phyloP scores from a whole-genome alignment of 1,140 invertebrate species.

The Cherax quadricarinatus region DNA sequence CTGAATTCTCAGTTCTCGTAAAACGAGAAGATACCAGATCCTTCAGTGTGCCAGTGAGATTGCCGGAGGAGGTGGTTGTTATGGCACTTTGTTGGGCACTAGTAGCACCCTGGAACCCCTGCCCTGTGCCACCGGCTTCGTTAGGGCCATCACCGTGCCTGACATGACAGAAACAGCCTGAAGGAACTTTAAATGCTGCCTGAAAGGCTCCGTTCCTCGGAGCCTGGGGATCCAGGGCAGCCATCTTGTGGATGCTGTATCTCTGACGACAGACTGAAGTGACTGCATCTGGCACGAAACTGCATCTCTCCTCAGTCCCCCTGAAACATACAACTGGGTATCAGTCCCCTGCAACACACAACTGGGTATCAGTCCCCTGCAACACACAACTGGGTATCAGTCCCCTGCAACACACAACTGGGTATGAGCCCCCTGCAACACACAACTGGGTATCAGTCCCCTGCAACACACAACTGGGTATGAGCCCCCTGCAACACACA shows the following conservation, averaged over 20 bases:
- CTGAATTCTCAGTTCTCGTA: slow-evolving; percentile 29
- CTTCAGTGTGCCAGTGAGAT: background rate
- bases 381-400: background rate
- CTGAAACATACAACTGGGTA: background rate
- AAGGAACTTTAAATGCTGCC: slow-evolving; percentile 65
- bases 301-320: slow-evolving; percentile 43
- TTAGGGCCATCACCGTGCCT: background rate
- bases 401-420: background rate
- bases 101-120: too few relatives aligned
- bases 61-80: background rate
- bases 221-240: slow-evolving; percentile 46
- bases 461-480: background rate
- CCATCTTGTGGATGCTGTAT: slow-evolving; percentile 69
- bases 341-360: background rate
- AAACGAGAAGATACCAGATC: background rate
- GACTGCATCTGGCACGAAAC: slow-evolving; percentile 54
- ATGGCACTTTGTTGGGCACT: too few relatives aligned
- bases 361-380: slow-evolving; percentile 7
- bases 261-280: slow-evolving; percentile 61
- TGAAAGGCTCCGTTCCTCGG: slow-evolving; percentile 59
- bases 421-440: background rate
- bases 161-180: slow-evolving; percentile 70
- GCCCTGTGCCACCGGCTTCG: background rate
- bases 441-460: background rate
- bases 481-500: background rate